Conservation (phyloP, 2,888 invertebrate genomes). For the Thera britannica region DNA sequence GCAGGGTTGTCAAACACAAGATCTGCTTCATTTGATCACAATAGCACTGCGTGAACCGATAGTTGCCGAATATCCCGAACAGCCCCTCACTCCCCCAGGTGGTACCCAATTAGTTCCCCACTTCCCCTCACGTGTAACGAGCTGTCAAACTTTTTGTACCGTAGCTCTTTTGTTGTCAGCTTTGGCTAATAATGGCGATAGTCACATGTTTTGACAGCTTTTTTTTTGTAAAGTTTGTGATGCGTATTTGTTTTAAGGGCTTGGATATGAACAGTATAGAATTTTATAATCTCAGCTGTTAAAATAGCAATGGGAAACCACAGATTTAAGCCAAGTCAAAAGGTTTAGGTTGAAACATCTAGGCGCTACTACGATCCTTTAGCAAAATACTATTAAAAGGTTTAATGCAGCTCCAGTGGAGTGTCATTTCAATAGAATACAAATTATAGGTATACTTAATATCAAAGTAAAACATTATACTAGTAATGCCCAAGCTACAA, state of each 20-base stretch:
- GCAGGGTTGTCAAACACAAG: conserved; percentile 40
- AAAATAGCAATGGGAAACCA: no score
- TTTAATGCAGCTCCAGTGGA: no score
- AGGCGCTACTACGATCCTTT: no score
- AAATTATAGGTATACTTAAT: no score
- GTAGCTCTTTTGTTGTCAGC: conserved; percentile 60
- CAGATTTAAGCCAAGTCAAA: no score
- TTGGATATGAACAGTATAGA: neutral
- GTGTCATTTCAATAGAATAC: no score
- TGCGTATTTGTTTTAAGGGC: conserved; percentile 5
- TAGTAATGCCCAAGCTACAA: no score
- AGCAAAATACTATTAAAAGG: no score
- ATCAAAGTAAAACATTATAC: no score
- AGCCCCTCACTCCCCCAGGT: conserved; percentile 48
- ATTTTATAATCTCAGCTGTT: neutral
- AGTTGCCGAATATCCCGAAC: conserved; percentile 33
- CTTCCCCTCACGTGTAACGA: conserved; percentile 60
- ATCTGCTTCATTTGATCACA: conserved; percentile 31
- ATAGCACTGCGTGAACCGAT: conserved; percentile 38
- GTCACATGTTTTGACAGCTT: conserved; percentile 35
- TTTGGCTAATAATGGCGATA: conserved; percentile 47
- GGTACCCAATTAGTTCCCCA: conserved; percentile 68
- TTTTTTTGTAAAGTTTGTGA: conserved; percentile 26
- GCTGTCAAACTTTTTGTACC: conserved; percentile 76
- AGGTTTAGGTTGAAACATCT: no score